A percentile compares a stretch with the other conserved stretches of the same genome.
These are phyloP conservation scores for Urechis unicinctus DNA, from an alignment of 2,888 invertebrate species.

Conservation along the genomic window DNA sequence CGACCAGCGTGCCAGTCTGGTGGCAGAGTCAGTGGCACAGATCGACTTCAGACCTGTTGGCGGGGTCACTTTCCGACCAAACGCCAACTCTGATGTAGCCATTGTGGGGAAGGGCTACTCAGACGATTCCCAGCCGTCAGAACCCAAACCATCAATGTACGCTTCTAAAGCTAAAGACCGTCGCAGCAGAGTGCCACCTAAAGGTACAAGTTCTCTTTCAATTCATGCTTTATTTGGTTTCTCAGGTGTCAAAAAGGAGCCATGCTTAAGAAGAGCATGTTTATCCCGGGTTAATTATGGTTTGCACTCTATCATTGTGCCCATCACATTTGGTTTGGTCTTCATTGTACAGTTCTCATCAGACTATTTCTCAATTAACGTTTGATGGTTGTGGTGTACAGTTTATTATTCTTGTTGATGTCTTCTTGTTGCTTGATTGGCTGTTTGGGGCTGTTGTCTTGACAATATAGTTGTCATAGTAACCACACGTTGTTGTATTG, in stretches of 20 bases:
- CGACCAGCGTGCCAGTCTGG: not conserved
- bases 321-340: too few species aligned
- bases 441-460: too few species aligned
- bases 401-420: too few species aligned
- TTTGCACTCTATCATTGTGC: too few species aligned
- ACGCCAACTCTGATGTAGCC: constrained; percentile 37
- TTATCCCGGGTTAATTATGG: not conserved
- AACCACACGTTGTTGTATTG: too few species aligned
- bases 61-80: constrained; percentile 42
- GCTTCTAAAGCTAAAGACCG: not conserved
- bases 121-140: constrained; percentile 26
- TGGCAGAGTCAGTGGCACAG: constrained; percentile 7
- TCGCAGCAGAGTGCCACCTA: not conserved
- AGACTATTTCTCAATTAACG: too few species aligned
- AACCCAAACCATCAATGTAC: constrained; percentile 7
- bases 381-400: too few species aligned
- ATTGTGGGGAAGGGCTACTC: constrained; percentile 41
- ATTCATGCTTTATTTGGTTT: too few species aligned
- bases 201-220: not conserved
- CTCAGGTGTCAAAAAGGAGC: too few species aligned
- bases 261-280: not conserved
- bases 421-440: too few species aligned
- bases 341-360: too few species aligned
- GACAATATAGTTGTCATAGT: too few species aligned
- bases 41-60: constrained; percentile 38